Conservation (phyloP, 1,140 invertebrate species). For the Trichonephila clavipes region DNA sequence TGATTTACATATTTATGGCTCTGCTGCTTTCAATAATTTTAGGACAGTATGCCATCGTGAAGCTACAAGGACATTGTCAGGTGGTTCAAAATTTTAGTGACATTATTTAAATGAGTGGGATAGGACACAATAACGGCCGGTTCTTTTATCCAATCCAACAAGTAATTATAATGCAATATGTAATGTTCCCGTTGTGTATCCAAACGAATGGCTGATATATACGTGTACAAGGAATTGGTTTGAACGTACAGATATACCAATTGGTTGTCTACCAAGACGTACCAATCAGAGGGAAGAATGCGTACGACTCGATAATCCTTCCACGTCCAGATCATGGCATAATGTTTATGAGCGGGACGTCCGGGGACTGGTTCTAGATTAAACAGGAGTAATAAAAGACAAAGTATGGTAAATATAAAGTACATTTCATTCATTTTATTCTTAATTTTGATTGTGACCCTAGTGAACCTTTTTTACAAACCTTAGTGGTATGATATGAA, state of each 20-base stretch:
- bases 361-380: not conserved
- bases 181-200: too few species aligned
- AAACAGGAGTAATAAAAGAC: not conserved
- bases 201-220: too few species aligned
- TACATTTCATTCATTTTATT: not conserved
- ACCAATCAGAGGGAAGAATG: not conserved
- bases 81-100: not conserved
- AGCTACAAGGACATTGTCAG: not conserved
- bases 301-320: not conserved
- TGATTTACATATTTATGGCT: too few species aligned
- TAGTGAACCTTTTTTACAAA: constrained; percentile 10
- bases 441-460: not conserved
- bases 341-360: not conserved
- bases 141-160: not conserved
- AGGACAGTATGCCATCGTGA: not conserved
- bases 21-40: not conserved
- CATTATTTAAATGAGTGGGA: not conserved
- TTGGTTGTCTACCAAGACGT: too few species aligned
- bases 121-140: not conserved
- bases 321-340: not conserved
- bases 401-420: too few species aligned
- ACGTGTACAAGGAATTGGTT: too few species aligned
- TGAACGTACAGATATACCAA: too few species aligned
- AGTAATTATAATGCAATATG: not conserved
- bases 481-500: not conserved